Percentiles rank a stretch among this genome's conserved stretches.
phyloP scores from a whole-genome alignment of 2,113 vertebrate genomes.

The Ranitomeya variabilis region DNA sequence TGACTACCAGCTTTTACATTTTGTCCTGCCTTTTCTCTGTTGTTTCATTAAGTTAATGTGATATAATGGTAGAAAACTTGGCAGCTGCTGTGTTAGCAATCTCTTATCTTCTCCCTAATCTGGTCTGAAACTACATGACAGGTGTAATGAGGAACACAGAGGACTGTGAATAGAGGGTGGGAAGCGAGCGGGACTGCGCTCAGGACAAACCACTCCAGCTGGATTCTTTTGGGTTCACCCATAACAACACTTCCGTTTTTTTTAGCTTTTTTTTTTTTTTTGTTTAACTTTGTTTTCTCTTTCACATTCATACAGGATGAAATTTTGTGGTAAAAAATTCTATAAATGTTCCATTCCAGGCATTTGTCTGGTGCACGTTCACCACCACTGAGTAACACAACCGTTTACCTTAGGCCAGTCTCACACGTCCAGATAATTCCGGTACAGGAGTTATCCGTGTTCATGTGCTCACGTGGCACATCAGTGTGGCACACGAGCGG shows the following conservation, averaged over 20 bases:
- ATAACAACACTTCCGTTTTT: not conserved
- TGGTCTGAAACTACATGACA: not conserved
- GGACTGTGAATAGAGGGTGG: not conserved
- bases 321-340: no score
- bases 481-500: no score
- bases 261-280: no score
- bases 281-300: not conserved
- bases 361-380: not conserved
- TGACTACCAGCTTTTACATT: not conserved
- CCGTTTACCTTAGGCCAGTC: no score
- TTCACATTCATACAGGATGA: not conserved
- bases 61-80: not conserved
- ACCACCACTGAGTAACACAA: no score
- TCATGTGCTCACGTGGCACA: no score
- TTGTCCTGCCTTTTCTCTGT: not conserved
- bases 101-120: conserved; percentile 15
- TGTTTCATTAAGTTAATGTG: not conserved
- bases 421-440: no score
- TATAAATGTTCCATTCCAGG: no score
- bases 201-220: conserved; percentile 22
- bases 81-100: not conserved
- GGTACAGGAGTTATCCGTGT: no score
- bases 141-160: not conserved
- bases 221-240: not conserved
- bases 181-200: not conserved